Conservation (phyloP, 1,140 invertebrate genomes). For the Pogonus chalceus region DNA sequence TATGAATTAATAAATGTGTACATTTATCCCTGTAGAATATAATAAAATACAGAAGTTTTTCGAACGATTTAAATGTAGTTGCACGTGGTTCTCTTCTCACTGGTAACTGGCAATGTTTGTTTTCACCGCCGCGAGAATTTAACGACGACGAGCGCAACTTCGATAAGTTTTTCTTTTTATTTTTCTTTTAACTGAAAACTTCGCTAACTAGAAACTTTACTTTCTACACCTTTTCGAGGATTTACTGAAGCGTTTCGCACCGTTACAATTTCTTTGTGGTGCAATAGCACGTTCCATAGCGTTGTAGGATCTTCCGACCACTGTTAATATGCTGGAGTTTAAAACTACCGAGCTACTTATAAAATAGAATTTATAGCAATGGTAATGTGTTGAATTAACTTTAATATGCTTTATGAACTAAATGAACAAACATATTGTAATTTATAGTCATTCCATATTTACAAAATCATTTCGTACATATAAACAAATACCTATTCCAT, state of each 20-base stretch:
- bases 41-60: no score
- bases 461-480: no score
- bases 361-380: background rate
- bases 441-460: no score
- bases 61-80: no score
- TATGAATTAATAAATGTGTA: no score
- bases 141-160: background rate
- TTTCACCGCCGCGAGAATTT: background rate
- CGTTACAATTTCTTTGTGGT: conserved; percentile 4
- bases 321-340: background rate
- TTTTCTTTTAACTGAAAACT: conserved; percentile 1
- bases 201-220: background rate
- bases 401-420: no score
- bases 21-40: no score
- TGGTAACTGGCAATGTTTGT: background rate
- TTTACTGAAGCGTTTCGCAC: conserved; percentile 2
- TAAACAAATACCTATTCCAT: no score
- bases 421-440: no score
- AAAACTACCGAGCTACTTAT: background rate
- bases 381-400: background rate
- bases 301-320: background rate
- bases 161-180: background rate
- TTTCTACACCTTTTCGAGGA: background rate
- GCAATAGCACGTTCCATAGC: background rate
- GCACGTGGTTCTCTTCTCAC: no score